These are phyloP conservation scores for Pyrocephalus nanus DNA, from an alignment of 2,797 vertebrate species.

Conservation along the genomic window DNA sequence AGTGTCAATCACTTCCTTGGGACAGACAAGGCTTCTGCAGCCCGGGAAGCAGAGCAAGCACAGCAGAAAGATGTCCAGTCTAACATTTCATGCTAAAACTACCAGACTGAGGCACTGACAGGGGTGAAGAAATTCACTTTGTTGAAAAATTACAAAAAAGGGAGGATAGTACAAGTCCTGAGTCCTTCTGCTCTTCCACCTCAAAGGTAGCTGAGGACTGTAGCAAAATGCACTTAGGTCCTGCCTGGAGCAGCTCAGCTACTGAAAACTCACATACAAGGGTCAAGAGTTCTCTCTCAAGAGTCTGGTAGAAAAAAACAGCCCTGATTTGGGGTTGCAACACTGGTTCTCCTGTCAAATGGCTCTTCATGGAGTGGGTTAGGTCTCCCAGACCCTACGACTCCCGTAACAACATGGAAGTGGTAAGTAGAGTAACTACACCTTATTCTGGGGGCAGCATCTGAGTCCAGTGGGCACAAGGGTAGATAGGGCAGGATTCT, in stretches of 20 bases:
- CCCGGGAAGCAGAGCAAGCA: not conserved
- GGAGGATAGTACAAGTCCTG: rapidly evolving
- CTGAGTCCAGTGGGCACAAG: not conserved
- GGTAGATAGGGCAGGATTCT: not conserved
- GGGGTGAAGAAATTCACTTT: not conserved
- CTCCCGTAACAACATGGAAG: not conserved
- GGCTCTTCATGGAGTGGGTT: not conserved
- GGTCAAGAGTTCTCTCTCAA: not conserved
- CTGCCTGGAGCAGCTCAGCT: not conserved
- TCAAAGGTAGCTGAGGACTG: not conserved
- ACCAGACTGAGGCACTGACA: not conserved
- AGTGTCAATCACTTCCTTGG: not conserved
- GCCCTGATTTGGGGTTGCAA: not conserved
- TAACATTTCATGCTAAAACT: not conserved
- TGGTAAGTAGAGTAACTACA: not conserved
- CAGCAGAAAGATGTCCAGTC: not conserved
- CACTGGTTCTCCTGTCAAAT: not conserved
- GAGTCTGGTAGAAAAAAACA: not conserved
- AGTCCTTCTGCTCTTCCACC: not conserved
- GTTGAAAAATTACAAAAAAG: not conserved
- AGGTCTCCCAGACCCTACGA: rapidly evolving
- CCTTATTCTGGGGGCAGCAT: not conserved
- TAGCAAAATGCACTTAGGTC: not conserved
- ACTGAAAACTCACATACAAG: not conserved
- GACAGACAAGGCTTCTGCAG: not conserved